Evolutionary conservation across 37 sponge, comb jelly and placozoan genomes (phyloP), one percentile per base, ranked within the genome.

Genomic region (Agelas oroides): DNA sequence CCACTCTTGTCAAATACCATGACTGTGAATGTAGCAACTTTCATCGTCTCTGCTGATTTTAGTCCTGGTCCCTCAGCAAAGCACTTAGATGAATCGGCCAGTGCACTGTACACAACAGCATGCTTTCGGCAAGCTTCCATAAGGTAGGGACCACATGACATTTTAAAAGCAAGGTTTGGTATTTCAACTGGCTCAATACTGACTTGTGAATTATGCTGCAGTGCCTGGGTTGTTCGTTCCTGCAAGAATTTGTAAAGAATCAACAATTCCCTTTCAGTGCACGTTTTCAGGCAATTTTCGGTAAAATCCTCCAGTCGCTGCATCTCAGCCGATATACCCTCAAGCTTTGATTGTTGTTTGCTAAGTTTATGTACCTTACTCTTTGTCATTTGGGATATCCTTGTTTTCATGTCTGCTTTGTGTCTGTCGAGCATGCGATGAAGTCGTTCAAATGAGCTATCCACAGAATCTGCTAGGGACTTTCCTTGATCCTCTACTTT

Each of bases 241-340:
- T 57, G 20, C 30, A 75, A 21, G 59, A 75, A 75, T 25, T 55
- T 27, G 59, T 75, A 75, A 2, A 20, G 21, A 12, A 28, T 8
- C 35, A 75, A 34, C 59, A 75, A 75, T 35, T 75, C 76, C 23
- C 14, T 2, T 20, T 55, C 76, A 28, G 76, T 75, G 1, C 59
- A 75, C 2, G 20, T 55, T 32, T 55, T 34, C 17, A 75, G 34
- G 33, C 32, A 30, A 20, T n/a, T 20, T 58, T 75, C 76, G 2
- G 59, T 75, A 20, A 58, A 75, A 27, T 17, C 21, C 13, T 58
- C 59, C 32, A 75, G 21, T 27, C 76, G 30, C 55, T 75, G 32
- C 28, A 75, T n/a, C 35, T 75, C 59, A 20, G 21, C 36, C 2
- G 59, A 57, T 28, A 75, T 16, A 28, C 59, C 20, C 34, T 27